Base-by-base conservation (phyloP, 2,797 vertebrate genomes). In the Melanotaenia pygmaea region DNA sequence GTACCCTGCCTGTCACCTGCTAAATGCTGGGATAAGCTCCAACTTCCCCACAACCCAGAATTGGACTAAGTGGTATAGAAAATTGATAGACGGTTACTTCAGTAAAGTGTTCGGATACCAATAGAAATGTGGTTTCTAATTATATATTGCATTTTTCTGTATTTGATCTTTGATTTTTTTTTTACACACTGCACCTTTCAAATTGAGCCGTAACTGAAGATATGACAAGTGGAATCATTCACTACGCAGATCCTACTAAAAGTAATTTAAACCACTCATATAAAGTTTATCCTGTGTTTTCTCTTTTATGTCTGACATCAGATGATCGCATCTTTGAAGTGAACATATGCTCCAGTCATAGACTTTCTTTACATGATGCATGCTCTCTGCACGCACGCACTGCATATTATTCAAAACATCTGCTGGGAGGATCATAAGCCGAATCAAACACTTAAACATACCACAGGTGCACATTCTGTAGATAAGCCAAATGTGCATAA, bases 281-380 rank as follows among this genome's bases (percentile, higher is more conserved):
- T n/a, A n/a, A 47, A 10, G 18, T n/a, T 47, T 8, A 47, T 47
- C 20, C 45, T 45, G 16, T 47, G 5, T 40, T 32, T 22, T 43
- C 60, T 16, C 14, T 43, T 45, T 62, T 10, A 28, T 28, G 38
- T 62, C 16, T 30, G 38, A 32, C 14, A 47, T 43, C 50, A 63
- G 45, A 67, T 11, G 5, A 70, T 10, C n/a, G 24, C 38, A 72
- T 64, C 40, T 50, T 32, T 58, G 18, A 12, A 28, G 14, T 9
- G 18, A 30, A 47, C 20, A 30, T 60, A 45, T 54, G 34, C 43
- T 65, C 26, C 26, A 22, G 68, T 12, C 32, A 60, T 26, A 38
- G 34, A 56, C 43, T 64, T 60, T 35, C 51, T 43, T 64, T 20
- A 24, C 43, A 64, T 24, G 16, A 59, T 8, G 26, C 40, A n/a